Evolutionary conservation across 2,888 invertebrate species (phyloP).

Genomic region (Cantharis flavilabris): DNA sequence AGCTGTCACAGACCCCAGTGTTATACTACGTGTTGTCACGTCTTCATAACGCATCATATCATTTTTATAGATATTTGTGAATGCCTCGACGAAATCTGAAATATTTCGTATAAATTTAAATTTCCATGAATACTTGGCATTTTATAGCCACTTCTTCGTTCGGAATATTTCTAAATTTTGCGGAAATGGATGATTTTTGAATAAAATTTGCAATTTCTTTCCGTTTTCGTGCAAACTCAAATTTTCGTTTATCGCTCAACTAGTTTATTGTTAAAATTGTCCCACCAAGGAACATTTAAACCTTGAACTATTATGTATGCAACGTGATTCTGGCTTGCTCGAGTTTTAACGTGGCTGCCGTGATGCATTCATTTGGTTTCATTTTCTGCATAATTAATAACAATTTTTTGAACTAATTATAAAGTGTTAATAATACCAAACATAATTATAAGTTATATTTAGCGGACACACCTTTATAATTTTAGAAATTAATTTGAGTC

Average conservation of each 20-base stretch:
- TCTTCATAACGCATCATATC: slow-evolving; percentile 20
- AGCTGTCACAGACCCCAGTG: slow-evolving; percentile 25
- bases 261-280: neutral
- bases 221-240: neutral
- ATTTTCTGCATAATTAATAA: neutral
- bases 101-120: slow-evolving; percentile 30
- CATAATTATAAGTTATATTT: neutral
- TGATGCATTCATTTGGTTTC: neutral
- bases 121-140: slow-evolving; percentile 23
- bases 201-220: neutral
- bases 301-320: neutral
- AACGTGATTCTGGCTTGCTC: neutral
- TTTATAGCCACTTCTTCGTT: slow-evolving; percentile 5
- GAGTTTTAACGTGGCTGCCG: neutral
- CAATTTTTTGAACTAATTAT: neutral
- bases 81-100: slow-evolving; percentile 16
- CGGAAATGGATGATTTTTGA: neutral
- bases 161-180: slow-evolving; percentile 16
- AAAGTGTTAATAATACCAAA: neutral
- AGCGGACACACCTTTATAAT: neutral
- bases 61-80: slow-evolving; percentile 26
- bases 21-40: slow-evolving; percentile 27
- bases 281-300: neutral
- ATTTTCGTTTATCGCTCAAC: neutral
- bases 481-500: neutral